Base-by-base conservation (phyloP, 2,113 vertebrate species). In the Mus spicilegus region DNA sequence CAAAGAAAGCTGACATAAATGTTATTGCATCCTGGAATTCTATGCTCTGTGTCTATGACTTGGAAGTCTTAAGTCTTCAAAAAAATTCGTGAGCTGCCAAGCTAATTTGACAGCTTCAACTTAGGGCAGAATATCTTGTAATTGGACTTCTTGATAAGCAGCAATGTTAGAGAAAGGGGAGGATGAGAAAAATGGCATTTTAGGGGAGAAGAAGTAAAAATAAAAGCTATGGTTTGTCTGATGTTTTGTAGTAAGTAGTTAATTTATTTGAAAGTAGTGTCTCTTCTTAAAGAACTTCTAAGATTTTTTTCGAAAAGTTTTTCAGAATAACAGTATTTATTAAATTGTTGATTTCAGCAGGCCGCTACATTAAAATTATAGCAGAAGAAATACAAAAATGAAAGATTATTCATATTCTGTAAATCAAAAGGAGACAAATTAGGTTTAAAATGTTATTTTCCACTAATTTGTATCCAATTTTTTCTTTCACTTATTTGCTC, bases 401-500 rank as follows among this genome's bases (percentile, higher is more conserved):
- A 75, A 87, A 76, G 2, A 16, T 30, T 87, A 49, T 75, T 89
- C 78, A 61, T 22, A 30, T 91, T 93, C 36, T 49, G 80, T 92
- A 70, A 95, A 91, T 10, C 7, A 95, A 81, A 81, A 73, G 4
- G 2, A 94, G 94, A n/a, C 2, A 89, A 8, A 87, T 75, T 61
- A 72, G 4, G 69, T 26, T 69, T 77, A 22, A 56, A 46, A 63
- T 87, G 30, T 56, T 80, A 65, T 67, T 91, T 93, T 54, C 0
- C 46, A 84, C 8, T 92, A 14, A 26, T 86, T 96, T 93, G 86
- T 51, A 39, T 87, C 77, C 39, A 85, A 92, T 20, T 24, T 77
- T 90, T 77, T 76, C 10, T 96, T 89, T 89, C 33, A 63, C 70
- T 92, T 24, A 51, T 26, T 93, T 95, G 70, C 36, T 96, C 13